Conservation (phyloP, 2,888 invertebrate genomes). For the Spisula subtruncata region DNA sequence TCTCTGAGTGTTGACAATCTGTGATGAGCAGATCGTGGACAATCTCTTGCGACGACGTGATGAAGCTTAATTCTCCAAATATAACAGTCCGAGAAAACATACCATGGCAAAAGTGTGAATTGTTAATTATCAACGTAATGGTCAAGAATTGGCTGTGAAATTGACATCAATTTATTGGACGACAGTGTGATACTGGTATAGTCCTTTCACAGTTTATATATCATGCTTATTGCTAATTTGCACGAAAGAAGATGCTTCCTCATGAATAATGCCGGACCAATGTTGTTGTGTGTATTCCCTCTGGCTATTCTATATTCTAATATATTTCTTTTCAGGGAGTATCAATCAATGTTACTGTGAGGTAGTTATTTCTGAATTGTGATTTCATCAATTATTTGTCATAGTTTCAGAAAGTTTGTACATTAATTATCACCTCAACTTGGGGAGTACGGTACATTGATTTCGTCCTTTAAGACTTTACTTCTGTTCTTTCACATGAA, state of each 20-base stretch:
- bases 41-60: neutral
- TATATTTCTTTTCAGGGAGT: neutral
- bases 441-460: too few species aligned
- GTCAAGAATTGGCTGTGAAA: constrained; percentile 21
- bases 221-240: neutral
- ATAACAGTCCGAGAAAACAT: constrained; percentile 1
- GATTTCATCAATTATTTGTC: constrained; percentile 7
- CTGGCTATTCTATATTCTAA: neutral
- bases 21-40: constrained; percentile 16
- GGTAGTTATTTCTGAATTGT: neutral
- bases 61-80: constrained; percentile 22
- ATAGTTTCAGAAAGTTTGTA: neutral
- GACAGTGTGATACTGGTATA: neutral
- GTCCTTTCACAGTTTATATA: neutral
- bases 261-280: neutral
- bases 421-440: too few species aligned
- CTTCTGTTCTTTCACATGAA: too few species aligned
- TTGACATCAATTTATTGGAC: neutral
- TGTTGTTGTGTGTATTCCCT: neutral
- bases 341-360: neutral
- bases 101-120: neutral
- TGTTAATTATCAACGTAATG: constrained; percentile 5
- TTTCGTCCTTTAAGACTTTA: too few species aligned
- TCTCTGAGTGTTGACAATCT: constrained; percentile 24
- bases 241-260: neutral